Conservation (phyloP, 2,888 invertebrate genomes). For the Selenia dentaria region DNA sequence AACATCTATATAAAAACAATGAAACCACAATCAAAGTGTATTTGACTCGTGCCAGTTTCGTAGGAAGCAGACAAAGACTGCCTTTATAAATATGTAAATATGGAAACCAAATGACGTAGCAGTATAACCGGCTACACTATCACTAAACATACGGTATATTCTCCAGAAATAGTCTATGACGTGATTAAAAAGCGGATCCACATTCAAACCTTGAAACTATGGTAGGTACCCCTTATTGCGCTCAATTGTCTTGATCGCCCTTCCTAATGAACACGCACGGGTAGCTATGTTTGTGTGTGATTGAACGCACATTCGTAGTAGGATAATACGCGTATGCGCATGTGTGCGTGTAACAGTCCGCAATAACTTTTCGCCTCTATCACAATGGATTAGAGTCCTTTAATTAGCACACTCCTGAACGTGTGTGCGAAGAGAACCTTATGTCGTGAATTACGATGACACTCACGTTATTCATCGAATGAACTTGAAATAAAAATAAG, state of each 20-base stretch:
- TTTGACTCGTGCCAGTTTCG: neutral
- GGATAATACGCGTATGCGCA: slow-evolving; percentile 12
- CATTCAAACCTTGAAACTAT: slow-evolving; percentile 64
- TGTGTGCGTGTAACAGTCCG: slow-evolving; percentile 4
- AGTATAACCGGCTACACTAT: slow-evolving; percentile 8
- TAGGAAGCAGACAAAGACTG: neutral
- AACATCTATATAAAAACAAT: no score
- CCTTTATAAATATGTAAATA: neutral
- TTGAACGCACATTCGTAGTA: slow-evolving; percentile 27
- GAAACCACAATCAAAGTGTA: neutral
- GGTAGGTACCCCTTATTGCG: slow-evolving; percentile 33
- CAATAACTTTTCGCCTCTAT: slow-evolving; percentile 17
- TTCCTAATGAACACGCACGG: slow-evolving; percentile 45
- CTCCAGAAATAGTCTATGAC: slow-evolving; percentile 59
- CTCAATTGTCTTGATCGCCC: slow-evolving; percentile 53
- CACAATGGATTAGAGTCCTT: slow-evolving; percentile 18
- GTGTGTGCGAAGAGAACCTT: slow-evolving; percentile 22
- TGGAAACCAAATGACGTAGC: slow-evolving; percentile 1
- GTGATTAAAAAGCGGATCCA: slow-evolving; percentile 57
- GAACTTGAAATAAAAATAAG: slow-evolving; percentile 46
- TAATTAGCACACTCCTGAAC: neutral
- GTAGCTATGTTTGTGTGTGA: slow-evolving; percentile 18
- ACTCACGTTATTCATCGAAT: slow-evolving; percentile 45
- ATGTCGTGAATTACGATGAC: slow-evolving; percentile 41
- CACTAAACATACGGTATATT: slow-evolving; percentile 49